Conservation (phyloP, 2,888 invertebrate genomes). For the Tetramorium bicarinatum region DNA sequence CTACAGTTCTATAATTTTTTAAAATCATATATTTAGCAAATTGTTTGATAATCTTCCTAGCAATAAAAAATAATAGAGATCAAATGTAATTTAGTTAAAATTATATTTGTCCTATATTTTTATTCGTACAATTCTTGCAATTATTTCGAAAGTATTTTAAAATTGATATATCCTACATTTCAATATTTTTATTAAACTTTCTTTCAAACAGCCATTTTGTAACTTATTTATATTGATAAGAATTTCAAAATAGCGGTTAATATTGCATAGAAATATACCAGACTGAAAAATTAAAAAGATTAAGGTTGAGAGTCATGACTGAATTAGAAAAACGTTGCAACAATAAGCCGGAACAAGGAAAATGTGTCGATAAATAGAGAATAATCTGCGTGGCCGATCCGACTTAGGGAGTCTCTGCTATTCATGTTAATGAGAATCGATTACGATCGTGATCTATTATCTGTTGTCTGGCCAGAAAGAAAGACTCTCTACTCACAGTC, state of each 20-base stretch:
- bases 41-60: not conserved
- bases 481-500: conserved; percentile 56
- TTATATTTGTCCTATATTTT: not conserved
- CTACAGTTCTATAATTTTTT: conserved; percentile 60
- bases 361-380: conserved; percentile 60
- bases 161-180: not conserved
- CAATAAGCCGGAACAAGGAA: conserved; percentile 71
- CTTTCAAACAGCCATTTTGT: not conserved
- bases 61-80: not conserved
- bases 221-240: not conserved
- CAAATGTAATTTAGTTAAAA: not conserved
- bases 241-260: not conserved
- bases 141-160: not conserved
- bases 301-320: not conserved
- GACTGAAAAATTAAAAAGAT: not conserved
- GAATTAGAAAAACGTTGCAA: conserved; percentile 49
- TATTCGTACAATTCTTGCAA: not conserved
- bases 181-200: not conserved
- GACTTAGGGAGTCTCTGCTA: conserved; percentile 50
- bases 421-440: conserved; percentile 75
- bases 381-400: conserved; percentile 58
- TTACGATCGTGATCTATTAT: conserved; percentile 71
- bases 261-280: not conserved
- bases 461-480: conserved; percentile 53
- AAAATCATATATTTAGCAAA: conserved; percentile 57